A percentile compares a stretch with the other conserved stretches of the same genome.
Conservation (phyloP, 2,888 invertebrate species). For the Chrysina gloriosa region DNA sequence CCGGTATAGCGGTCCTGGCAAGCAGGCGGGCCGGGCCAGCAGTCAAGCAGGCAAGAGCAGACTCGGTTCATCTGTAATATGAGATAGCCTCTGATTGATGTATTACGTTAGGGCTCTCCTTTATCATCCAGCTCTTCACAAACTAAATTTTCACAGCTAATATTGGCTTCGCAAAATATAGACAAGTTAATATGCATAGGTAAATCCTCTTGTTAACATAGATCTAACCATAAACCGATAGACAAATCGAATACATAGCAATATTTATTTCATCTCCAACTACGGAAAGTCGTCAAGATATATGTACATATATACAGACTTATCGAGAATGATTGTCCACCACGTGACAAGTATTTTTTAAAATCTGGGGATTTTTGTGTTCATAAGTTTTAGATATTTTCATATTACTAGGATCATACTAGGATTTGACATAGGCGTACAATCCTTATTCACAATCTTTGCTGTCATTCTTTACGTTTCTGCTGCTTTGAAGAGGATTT, state of each 20-base stretch:
- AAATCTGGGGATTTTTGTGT: too few species aligned
- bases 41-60: slow-evolving; percentile 8
- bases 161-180: slow-evolving; percentile 58
- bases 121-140: slow-evolving; percentile 49
- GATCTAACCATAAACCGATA: slow-evolving; percentile 21
- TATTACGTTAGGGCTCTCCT: slow-evolving; percentile 50
- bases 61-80: slow-evolving; percentile 53
- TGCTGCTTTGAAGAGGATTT: too few species aligned
- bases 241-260: not conserved
- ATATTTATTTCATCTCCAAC: not conserved
- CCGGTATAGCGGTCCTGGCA: not conserved
- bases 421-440: too few species aligned
- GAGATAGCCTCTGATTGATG: slow-evolving; percentile 58
- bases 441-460: too few species aligned
- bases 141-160: slow-evolving; percentile 58
- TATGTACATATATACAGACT: not conserved
- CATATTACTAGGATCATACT: too few species aligned
- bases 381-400: too few species aligned
- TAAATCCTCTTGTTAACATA: slow-evolving; percentile 49
- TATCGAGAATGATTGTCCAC: too few species aligned
- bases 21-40: slow-evolving; percentile 1
- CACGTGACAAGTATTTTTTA: too few species aligned
- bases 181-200: slow-evolving; percentile 59
- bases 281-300: not conserved
- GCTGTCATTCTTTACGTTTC: too few species aligned